phyloP scores from a whole-genome alignment of 2,113 vertebrate species.

The Ceyx margarethae region DNA sequence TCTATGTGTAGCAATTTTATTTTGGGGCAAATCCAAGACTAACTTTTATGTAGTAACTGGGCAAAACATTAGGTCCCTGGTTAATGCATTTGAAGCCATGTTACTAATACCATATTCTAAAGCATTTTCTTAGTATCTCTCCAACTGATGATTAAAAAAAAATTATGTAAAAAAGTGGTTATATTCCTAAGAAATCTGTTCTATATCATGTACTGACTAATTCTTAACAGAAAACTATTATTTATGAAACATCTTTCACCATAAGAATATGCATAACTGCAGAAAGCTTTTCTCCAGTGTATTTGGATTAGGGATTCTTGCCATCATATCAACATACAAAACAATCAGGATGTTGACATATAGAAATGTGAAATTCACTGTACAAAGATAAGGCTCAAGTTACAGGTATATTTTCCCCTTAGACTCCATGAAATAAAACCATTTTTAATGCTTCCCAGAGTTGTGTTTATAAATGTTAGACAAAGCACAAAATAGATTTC shows the following conservation, averaged over 20 bases:
- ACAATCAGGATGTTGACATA: constrained; percentile 92
- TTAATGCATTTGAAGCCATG: too few species aligned
- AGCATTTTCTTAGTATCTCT: neutral
- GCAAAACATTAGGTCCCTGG: too few species aligned
- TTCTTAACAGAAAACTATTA: neutral
- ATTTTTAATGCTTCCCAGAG: constrained; percentile 85
- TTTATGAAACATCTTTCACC: neutral
- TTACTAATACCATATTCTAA: too few species aligned
- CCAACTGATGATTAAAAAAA: neutral
- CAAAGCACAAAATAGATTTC: constrained; percentile 79
- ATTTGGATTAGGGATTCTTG: constrained; percentile 88
- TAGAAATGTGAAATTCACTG: constrained; percentile 94
- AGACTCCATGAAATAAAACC: constrained; percentile 72
- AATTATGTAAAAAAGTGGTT: neutral
- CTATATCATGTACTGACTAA: neutral
- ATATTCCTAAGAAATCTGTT: neutral
- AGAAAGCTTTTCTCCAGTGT: constrained; percentile 70
- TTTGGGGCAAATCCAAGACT: too few species aligned
- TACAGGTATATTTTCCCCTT: constrained; percentile 78
- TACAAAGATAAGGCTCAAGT: constrained; percentile 97
- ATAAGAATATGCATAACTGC: constrained; percentile 13
- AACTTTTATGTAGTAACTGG: too few species aligned
- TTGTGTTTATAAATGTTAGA: constrained; percentile 83
- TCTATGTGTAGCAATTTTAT: too few species aligned
- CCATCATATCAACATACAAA: constrained; percentile 97